A percentile compares a stretch with the other conserved stretches of the same genome.
Evolutionary conservation across 2,888 invertebrate genomes (phyloP).

Genomic region (Microplitis deprimator): DNA sequence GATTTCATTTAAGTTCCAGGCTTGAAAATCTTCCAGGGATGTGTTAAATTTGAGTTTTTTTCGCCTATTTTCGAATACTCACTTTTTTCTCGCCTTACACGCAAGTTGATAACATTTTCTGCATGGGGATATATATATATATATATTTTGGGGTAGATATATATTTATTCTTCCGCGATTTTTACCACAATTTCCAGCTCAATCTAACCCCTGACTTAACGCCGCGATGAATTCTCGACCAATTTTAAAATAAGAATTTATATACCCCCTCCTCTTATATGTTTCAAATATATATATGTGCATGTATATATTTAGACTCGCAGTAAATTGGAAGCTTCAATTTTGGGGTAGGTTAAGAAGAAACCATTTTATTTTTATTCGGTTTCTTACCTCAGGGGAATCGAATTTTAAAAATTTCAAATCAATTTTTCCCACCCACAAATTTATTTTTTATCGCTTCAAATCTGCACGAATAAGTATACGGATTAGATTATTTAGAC

Average conservation of each 20-base stretch:
- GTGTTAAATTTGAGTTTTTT: too few species aligned
- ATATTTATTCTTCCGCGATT: conserved; percentile 25
- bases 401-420: conserved; percentile 31
- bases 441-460: neutral
- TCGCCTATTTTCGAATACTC: too few species aligned
- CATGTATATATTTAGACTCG: conserved; percentile 35
- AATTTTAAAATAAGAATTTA: conserved; percentile 5
- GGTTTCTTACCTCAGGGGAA: conserved; percentile 5
- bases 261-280: neutral
- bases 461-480: neutral
- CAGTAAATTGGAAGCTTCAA: conserved; percentile 51
- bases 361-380: conserved; percentile 44
- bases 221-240: conserved; percentile 14
- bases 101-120: conserved; percentile 38
- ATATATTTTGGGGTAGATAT: neutral
- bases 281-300: conserved; percentile 26
- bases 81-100: conserved; percentile 43
- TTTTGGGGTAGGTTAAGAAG: conserved; percentile 50
- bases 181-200: conserved; percentile 24
- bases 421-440: conserved; percentile 19
- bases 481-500: neutral
- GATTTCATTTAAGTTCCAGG: too few species aligned
- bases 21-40: too few species aligned
- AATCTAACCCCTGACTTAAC: neutral
- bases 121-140: neutral